Evolutionary conservation across 2,797 vertebrate genomes (phyloP).

Genomic region (Hydrolagus colliei): DNA sequence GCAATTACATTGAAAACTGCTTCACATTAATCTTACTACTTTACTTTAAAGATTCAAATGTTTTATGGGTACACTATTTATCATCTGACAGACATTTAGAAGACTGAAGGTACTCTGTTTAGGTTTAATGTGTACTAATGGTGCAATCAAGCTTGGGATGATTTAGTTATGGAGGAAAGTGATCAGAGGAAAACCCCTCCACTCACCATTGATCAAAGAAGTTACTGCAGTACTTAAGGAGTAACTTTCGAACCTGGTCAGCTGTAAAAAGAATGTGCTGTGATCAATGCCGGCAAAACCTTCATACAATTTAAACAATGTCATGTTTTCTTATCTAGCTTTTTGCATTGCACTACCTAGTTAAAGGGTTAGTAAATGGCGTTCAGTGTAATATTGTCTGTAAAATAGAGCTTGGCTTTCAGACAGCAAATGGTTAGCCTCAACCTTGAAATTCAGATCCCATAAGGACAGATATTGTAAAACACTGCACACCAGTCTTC

Average conservation of each 20-base stretch:
- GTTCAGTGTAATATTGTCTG: too few species aligned
- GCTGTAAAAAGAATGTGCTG: not conserved
- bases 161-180: constrained; percentile 50
- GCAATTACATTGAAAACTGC: not conserved
- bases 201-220: constrained; percentile 49
- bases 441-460: not conserved
- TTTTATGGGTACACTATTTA: not conserved
- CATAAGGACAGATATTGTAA: not conserved
- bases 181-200: constrained; percentile 45
- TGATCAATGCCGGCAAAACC: not conserved
- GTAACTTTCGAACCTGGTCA: not conserved
- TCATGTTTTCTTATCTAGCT: not conserved
- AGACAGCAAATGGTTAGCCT: not conserved
- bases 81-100: not conserved
- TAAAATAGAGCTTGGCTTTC: not conserved
- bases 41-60: not conserved
- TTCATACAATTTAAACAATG: constrained; percentile 1
- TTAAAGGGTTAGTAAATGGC: not conserved
- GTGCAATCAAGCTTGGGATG: constrained; percentile 32
- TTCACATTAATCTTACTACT: not conserved
- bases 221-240: constrained; percentile 26
- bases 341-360: not conserved
- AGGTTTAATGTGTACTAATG: not conserved
- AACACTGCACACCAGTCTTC: not conserved
- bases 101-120: not conserved